phyloP scores from a whole-genome alignment of 2,888 invertebrate species.

The Carcina quercana region DNA sequence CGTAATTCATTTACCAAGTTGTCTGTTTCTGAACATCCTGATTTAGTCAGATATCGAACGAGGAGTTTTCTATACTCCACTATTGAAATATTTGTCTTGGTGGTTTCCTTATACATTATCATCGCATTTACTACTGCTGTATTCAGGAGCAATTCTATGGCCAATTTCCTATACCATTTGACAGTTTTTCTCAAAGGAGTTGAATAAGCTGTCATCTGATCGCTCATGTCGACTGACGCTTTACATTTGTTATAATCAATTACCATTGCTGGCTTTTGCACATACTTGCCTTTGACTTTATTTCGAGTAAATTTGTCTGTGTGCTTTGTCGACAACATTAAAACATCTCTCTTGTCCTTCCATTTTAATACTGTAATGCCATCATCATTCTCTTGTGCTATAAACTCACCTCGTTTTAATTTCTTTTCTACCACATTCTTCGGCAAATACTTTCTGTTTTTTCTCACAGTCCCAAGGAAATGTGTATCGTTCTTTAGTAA shows the following conservation, averaged over 20 bases:
- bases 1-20: no score
- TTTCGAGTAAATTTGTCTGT: background rate
- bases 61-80: no score
- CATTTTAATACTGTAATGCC: slow-evolving; percentile 14
- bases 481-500: slow-evolving; percentile 14
- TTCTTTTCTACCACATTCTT: background rate
- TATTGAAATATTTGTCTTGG: no score
- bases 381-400: slow-evolving; percentile 2
- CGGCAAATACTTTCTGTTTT: background rate
- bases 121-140: no score
- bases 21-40: no score
- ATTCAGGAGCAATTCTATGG: no score
- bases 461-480: slow-evolving; percentile 13
- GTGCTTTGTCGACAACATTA: slow-evolving; percentile 12
- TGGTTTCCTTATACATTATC: no score
- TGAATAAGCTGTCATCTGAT: slow-evolving; percentile 10
- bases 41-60: no score
- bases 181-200: slow-evolving; percentile 2
- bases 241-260: slow-evolving; percentile 15
- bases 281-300: slow-evolving; percentile 1
- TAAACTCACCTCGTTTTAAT: background rate
- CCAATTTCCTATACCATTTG: no score
- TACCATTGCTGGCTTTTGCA: slow-evolving; percentile 13
- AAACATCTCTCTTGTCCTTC: slow-evolving; percentile 17
- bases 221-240: slow-evolving; percentile 10